Evolutionary conservation across 2,113 vertebrate genomes (phyloP).

Genomic region (Neopipo cinnamomea): DNA sequence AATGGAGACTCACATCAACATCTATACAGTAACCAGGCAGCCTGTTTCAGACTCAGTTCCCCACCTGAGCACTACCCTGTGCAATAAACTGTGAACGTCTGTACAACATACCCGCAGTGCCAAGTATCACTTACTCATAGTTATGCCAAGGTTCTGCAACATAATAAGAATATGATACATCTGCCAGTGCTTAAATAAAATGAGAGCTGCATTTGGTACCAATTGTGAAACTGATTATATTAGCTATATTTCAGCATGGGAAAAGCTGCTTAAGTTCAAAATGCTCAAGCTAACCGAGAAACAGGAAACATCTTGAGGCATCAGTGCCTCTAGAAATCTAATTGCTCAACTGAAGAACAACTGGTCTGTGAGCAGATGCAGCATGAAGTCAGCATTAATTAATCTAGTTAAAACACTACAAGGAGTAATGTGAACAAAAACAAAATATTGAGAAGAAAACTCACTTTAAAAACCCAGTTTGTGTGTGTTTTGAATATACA

Average conservation of each 20-base stretch:
- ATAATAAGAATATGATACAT: conserved; percentile 18
- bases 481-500: not conserved
- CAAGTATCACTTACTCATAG: not conserved
- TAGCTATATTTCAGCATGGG: conserved; percentile 14
- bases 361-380: conserved; percentile 51
- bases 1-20: not conserved
- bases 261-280: conserved; percentile 47
- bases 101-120: not conserved
- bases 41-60: not conserved
- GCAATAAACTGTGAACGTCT: not conserved
- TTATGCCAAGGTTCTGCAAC: not conserved
- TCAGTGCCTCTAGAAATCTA: conserved; percentile 54
- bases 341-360: conserved; percentile 51
- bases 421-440: not conserved
- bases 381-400: conserved; percentile 65
- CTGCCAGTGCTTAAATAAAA: conserved; percentile 31
- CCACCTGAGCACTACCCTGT: not conserved
- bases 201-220: conserved; percentile 5
- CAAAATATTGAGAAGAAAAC: not conserved
- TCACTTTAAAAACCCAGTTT: not conserved
- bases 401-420: conserved; percentile 33
- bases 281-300: conserved; percentile 19
- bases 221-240: conserved; percentile 47
- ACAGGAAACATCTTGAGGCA: conserved; percentile 55
- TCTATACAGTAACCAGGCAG: not conserved